These are phyloP conservation scores for Artemia franciscana DNA, from an alignment of 1,140 invertebrate species.

Conservation along the genomic window DNA sequence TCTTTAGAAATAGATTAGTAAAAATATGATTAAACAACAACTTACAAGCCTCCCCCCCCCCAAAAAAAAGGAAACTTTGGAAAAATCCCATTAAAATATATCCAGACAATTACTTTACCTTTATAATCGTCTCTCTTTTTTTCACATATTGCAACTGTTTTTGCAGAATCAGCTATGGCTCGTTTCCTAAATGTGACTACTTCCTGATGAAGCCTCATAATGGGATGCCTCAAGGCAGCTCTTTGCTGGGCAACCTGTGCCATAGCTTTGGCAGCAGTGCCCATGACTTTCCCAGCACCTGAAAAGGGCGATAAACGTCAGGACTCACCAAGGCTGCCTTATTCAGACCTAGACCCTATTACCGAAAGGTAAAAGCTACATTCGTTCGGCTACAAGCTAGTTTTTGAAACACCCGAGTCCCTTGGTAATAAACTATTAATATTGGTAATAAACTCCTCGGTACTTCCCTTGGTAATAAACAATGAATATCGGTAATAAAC, in stretches of 20 bases:
- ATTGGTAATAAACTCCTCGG: too few species aligned
- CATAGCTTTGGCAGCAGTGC: slow-evolving; percentile 73
- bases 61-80: background rate
- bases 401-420: too few species aligned
- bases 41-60: background rate
- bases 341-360: too few species aligned
- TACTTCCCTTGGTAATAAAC: too few species aligned
- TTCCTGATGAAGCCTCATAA: slow-evolving; percentile 77
- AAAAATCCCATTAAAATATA: slow-evolving; percentile 24
- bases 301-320: too few species aligned
- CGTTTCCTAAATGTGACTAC: slow-evolving; percentile 86
- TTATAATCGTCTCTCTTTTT: slow-evolving; percentile 76
- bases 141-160: slow-evolving; percentile 82
- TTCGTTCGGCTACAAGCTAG: too few species aligned
- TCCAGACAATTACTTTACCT: too few species aligned
- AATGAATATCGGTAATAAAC: too few species aligned
- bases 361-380: too few species aligned
- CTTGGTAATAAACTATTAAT: too few species aligned
- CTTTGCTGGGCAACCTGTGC: slow-evolving; percentile 88
- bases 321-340: too few species aligned
- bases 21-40: background rate
- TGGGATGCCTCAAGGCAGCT: slow-evolving; percentile 54
- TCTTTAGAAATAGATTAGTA: too few species aligned
- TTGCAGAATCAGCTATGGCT: slow-evolving; percentile 75
- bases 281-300: slow-evolving; percentile 71